Evolutionary conservation across 2,797 vertebrate species (phyloP).

Genomic region (Chaunax sp.): DNA sequence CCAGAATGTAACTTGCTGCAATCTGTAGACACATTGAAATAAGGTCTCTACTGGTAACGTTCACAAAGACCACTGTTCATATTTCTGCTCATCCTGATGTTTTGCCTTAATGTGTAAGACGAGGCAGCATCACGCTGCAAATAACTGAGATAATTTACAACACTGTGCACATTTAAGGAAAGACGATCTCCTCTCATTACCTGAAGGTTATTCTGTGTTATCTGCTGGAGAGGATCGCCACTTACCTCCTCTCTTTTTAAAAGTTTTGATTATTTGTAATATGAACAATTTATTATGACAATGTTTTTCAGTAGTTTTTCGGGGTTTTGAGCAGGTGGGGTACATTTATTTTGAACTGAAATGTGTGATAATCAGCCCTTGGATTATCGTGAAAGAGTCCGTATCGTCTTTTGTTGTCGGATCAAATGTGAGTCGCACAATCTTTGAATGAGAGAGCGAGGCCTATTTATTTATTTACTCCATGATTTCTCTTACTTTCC

Average conservation of each 20-base stretch:
- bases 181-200: conserved; percentile 26
- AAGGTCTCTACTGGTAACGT: conserved; percentile 6
- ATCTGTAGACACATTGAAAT: conserved; percentile 11
- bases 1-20: conserved; percentile 13
- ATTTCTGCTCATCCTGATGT: neutral
- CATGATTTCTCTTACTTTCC: neutral
- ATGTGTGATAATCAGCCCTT: conserved; percentile 17
- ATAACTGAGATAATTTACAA: conserved; percentile 13
- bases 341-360: conserved; percentile 1
- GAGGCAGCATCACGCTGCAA: neutral
- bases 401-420: conserved; percentile 44
- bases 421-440: conserved; percentile 45
- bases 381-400: conserved; percentile 25
- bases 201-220: conserved; percentile 11
- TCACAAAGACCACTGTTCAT: neutral
- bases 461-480: neutral
- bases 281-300: neutral
- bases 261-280: neutral
- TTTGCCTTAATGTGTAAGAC: neutral
- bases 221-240: neutral
- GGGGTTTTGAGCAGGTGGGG: neutral
- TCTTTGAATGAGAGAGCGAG: conserved; percentile 45
- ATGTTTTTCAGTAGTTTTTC: neutral
- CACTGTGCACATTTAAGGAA: neutral
- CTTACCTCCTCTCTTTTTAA: neutral